Percentiles rank a stretch among this genome's conserved stretches.
Conservation (phyloP, 2,888 invertebrate genomes). For the Scelioninae gen. 1 region DNA sequence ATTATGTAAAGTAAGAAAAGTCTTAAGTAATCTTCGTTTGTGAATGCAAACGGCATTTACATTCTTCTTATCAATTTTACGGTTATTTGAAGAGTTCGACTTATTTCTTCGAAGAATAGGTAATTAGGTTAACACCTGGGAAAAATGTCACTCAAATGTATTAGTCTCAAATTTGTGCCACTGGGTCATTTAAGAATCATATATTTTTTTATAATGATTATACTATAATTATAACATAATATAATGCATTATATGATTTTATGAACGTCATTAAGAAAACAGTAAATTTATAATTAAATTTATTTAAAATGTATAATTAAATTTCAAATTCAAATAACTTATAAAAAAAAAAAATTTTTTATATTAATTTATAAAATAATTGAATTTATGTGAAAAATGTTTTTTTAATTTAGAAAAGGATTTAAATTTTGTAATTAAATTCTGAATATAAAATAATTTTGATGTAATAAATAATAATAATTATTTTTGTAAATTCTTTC, state of each 20-base stretch:
- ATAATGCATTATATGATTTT: slow-evolving; percentile 6
- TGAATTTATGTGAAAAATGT: too few species aligned
- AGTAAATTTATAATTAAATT: background rate
- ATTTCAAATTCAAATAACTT: too few species aligned
- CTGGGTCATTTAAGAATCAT: slow-evolving; percentile 74
- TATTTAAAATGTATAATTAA: too few species aligned
- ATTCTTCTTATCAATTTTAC: slow-evolving; percentile 36
- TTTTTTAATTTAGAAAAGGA: too few species aligned
- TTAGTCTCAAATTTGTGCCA: slow-evolving; percentile 75
- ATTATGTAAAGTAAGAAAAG: slow-evolving; percentile 20
- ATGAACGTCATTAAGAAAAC: background rate
- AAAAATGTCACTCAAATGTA: slow-evolving; percentile 23
- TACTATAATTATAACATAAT: slow-evolving; percentile 30
- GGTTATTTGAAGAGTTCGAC: slow-evolving; percentile 11
- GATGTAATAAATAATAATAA: too few species aligned
- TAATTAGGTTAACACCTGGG: slow-evolving; percentile 7
- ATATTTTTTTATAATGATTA: slow-evolving; percentile 76
- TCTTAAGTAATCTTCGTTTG: slow-evolving; percentile 6
- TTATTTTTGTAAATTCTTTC: too few species aligned
- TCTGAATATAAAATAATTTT: too few species aligned
- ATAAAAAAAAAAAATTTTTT: too few species aligned
- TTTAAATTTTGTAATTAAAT: too few species aligned
- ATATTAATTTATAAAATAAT: too few species aligned
- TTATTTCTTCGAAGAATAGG: slow-evolving; percentile 11
- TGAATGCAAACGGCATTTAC: slow-evolving; percentile 1